phyloP scores from a whole-genome alignment of 2,888 invertebrate species.

The Ptilodon capucinus region DNA sequence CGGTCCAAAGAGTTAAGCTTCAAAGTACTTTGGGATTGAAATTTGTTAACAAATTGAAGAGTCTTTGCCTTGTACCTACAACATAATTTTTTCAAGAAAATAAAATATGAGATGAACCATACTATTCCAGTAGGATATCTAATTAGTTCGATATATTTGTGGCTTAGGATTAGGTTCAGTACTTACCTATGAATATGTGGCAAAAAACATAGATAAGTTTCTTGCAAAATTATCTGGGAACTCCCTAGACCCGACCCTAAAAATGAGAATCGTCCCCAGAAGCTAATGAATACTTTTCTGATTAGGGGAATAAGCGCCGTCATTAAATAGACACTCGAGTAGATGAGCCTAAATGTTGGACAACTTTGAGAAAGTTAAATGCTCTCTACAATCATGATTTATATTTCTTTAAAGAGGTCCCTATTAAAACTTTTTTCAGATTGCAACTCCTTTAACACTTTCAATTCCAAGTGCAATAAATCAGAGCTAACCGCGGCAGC shows the following conservation, averaged over 20 bases:
- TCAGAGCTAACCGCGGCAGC: constrained; percentile 79
- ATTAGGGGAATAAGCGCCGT: constrained; percentile 59
- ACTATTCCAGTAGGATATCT: too few species aligned
- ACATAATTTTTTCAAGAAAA: neutral
- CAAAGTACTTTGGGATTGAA: constrained; percentile 52
- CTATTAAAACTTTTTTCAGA: constrained; percentile 82
- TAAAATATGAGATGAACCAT: neutral
- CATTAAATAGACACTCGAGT: constrained; percentile 68
- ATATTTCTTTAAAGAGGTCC: constrained; percentile 79
- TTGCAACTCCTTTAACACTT: constrained; percentile 81
- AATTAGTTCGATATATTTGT: too few species aligned
- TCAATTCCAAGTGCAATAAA: constrained; percentile 79
- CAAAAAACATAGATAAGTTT: neutral
- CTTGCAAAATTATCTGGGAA: neutral
- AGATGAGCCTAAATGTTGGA: constrained; percentile 70
- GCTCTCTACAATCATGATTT: constrained; percentile 73
- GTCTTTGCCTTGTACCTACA: neutral
- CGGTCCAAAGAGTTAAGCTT: constrained; percentile 60
- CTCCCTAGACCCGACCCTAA: constrained; percentile 10
- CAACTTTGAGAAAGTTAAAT: constrained; percentile 70
- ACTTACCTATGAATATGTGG: too few species aligned
- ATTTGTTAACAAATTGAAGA: constrained; percentile 40
- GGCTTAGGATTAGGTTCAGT: too few species aligned
- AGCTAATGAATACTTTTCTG: constrained; percentile 55
- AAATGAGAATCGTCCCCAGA: constrained; percentile 21